A percentile compares a stretch with the other conserved stretches of the same genome.
These are phyloP conservation scores for Lycia hirtaria DNA, from an alignment of 2,888 invertebrate genomes.

Conservation along the genomic window DNA sequence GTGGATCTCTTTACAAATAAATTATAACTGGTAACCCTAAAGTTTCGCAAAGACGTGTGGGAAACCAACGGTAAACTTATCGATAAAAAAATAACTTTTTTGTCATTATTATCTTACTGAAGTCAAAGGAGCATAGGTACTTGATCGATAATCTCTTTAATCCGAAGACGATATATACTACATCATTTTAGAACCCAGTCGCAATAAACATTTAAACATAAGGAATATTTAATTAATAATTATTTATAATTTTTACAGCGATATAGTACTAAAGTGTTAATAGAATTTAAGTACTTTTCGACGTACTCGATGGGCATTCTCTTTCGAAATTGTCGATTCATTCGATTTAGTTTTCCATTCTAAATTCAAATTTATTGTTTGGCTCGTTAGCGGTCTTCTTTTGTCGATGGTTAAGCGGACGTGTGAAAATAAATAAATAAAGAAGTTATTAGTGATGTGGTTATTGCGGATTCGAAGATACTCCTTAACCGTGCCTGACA, in stretches of 20 bases:
- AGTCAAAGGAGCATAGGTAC: neutral
- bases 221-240: neutral
- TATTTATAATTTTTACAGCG: neutral
- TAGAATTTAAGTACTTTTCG: constrained; percentile 8
- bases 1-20: too few species aligned
- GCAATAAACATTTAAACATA: neutral
- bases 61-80: too few species aligned
- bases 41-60: too few species aligned
- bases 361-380: constrained; percentile 69
- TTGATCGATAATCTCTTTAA: constrained; percentile 65
- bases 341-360: constrained; percentile 76
- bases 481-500: neutral
- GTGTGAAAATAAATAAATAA: constrained; percentile 60
- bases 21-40: too few species aligned
- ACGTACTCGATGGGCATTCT: constrained; percentile 27
- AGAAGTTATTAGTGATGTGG: constrained; percentile 1
- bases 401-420: constrained; percentile 65
- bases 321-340: constrained; percentile 71
- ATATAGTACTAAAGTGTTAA: constrained; percentile 7
- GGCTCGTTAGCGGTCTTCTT: constrained; percentile 68
- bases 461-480: neutral
- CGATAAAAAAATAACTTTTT: too few species aligned
- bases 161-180: constrained; percentile 43
- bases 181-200: neutral
- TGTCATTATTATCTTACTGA: neutral